A percentile compares a stretch with the other conserved stretches of the same genome.
phyloP scores from a whole-genome alignment of 2,113 vertebrate genomes.

The Sinocyclocheilus maitianheensis region DNA sequence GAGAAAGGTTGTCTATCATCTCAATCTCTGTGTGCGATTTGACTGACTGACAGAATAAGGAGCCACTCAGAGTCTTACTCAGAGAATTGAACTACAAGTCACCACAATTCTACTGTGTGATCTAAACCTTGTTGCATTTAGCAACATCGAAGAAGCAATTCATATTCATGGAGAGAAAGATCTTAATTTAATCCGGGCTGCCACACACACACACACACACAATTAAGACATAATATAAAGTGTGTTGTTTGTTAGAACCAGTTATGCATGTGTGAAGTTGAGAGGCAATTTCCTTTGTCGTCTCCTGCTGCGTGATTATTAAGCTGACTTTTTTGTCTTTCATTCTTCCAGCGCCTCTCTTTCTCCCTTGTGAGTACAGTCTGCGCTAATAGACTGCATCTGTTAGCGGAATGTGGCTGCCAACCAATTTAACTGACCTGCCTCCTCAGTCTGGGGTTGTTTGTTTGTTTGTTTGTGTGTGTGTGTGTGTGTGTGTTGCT shows the following conservation, averaged over 20 bases:
- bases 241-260: conserved; percentile 24
- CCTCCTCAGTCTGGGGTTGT: conserved; percentile 25
- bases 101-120: conserved; percentile 11
- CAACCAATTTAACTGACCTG: conserved; percentile 41
- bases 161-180: conserved; percentile 36
- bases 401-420: conserved; percentile 31
- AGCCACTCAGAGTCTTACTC: background rate
- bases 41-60: background rate
- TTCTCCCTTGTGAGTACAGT: conserved; percentile 30
- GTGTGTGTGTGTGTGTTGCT: conserved; percentile 1
- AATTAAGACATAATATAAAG: conserved; percentile 16
- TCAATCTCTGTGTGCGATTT: background rate
- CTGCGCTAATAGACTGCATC: conserved; percentile 34
- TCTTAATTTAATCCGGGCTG: conserved; percentile 32
- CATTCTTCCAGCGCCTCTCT: conserved; percentile 3
- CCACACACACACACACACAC: background rate
- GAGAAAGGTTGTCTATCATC: background rate
- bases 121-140: conserved; percentile 20
- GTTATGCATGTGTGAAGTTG: conserved; percentile 8
- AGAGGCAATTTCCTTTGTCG: conserved; percentile 29
- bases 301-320: conserved; percentile 38
- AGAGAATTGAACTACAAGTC: background rate
- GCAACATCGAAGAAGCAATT: conserved; percentile 38
- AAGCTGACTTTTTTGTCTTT: conserved; percentile 38
- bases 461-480: background rate